Evolutionary conservation across 2,888 invertebrate species (phyloP), one percentile per base, ranked within the genome.

Genomic region (Drosophila merina): DNA sequence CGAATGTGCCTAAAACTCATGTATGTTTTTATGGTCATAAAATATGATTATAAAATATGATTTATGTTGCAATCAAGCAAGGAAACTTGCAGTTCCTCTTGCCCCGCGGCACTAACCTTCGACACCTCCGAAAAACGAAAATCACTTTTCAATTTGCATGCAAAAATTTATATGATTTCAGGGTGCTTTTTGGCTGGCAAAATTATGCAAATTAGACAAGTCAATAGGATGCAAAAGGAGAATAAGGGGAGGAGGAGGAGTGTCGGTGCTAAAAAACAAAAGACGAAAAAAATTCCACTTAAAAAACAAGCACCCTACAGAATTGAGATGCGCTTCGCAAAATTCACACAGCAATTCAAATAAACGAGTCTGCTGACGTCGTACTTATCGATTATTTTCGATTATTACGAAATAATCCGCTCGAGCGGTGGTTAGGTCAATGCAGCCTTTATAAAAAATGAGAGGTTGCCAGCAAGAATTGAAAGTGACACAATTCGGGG

Each of bases 131-230:
- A 56, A 56, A 40, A 56, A 56, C 14, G 20, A 86, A 86, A 81
- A 86, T 84, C 85, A 84, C 82, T 87, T 81, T 81, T 72, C 72
- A 81, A 87, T 81, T 81, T 81, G 81, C 81, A 85, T 87, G 79
- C 76, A 60, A 75, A 54, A 14, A 49, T n/a, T 25, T 42, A 10
- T 83, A 76, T 79, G 49, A 60, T 69, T 72, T 70, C 69, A 48
- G 25, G 75, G 79, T 82, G 67, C 72, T 80, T 71, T 71, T 80
- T 86, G 69, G 80, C 86, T 76, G 86, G 86, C 80, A 71, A 83
- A 83, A 69, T 76, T 83, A 80, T 80, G 84, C 77, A 86, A 80
- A 80, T 80, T 76, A 67, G 66, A 50, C 31, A 67, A 55, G 44
- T 64, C 54, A 64, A 64, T 55, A 63, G 5, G 30, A 1, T 0